phyloP scores from a whole-genome alignment of 1,140 invertebrate species.

The Pogonomyrmex barbatus region DNA sequence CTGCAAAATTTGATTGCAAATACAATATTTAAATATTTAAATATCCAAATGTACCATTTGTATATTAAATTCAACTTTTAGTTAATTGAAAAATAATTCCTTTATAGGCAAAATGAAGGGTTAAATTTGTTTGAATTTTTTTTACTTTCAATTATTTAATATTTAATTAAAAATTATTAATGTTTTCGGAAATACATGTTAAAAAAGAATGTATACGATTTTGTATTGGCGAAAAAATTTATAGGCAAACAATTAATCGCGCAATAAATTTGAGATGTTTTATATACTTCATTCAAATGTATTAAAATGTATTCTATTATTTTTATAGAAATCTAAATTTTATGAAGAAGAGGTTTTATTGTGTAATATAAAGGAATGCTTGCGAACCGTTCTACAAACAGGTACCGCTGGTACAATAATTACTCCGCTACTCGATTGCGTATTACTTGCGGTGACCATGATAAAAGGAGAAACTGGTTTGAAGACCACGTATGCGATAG shows the following conservation, averaged over 20 bases:
- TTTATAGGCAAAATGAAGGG: not conserved
- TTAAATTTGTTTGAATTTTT: not conserved
- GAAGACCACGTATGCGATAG: conserved; percentile 77
- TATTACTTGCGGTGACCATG: conserved; percentile 67
- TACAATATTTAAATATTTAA: not conserved
- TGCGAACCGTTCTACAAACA: conserved; percentile 35
- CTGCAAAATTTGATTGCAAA: conserved; percentile 4
- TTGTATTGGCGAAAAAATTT: not conserved
- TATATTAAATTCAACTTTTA: not conserved
- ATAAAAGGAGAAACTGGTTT: conserved; percentile 76
- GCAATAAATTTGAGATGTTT: not conserved
- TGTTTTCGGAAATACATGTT: not conserved
- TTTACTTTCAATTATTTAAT: not conserved
- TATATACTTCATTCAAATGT: not conserved
- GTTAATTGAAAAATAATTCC: not conserved
- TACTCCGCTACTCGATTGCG: conserved; percentile 81
- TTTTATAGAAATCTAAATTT: not conserved
- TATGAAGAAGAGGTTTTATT: not conserved
- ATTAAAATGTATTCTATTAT: not conserved
- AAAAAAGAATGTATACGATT: not conserved
- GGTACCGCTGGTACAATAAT: conserved; percentile 76
- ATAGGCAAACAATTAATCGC: not conserved
- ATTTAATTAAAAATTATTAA: not conserved
- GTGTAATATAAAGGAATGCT: not conserved
- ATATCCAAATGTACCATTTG: not conserved